Percentiles rank a stretch among this genome's conserved stretches.
Evolutionary conservation across 2,888 invertebrate genomes (phyloP).

Genomic region (Ichneumon xanthorius): DNA sequence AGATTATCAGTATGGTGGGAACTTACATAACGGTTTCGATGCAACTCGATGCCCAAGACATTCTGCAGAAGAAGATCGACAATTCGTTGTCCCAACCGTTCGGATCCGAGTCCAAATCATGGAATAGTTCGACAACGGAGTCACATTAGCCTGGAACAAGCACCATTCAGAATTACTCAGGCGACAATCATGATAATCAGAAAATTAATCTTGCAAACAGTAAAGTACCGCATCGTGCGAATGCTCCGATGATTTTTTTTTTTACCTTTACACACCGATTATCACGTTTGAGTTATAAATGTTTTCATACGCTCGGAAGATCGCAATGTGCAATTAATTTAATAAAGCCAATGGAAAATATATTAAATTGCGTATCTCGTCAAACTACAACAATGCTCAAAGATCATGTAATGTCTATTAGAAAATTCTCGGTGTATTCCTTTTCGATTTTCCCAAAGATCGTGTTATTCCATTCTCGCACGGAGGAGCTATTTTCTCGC

Average conservation of each 20-base stretch:
- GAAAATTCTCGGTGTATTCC: conserved; percentile 42
- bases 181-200: conserved; percentile 11
- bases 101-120: too few relatives aligned
- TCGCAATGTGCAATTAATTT: background rate
- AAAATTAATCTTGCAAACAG: background rate
- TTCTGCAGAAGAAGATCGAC: too few relatives aligned
- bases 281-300: too few relatives aligned
- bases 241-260: background rate
- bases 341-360: background rate
- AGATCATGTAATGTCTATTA: too few relatives aligned
- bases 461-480: conserved; percentile 31
- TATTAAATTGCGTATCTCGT: background rate
- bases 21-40: conserved; percentile 41
- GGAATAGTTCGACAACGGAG: too few relatives aligned
- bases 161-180: conserved; percentile 8
- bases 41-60: conserved; percentile 18
- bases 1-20: conserved; percentile 51
- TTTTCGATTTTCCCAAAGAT: background rate
- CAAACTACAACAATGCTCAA: too few relatives aligned
- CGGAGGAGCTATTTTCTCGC: conserved; percentile 28
- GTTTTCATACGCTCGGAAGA: too few relatives aligned
- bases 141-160: too few relatives aligned
- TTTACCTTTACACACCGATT: background rate
- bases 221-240: background rate
- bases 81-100: too few relatives aligned